Base-by-base conservation (phyloP, 30 jellyfish, hydroid and myxozoan species). In the Mastigias papua region DNA sequence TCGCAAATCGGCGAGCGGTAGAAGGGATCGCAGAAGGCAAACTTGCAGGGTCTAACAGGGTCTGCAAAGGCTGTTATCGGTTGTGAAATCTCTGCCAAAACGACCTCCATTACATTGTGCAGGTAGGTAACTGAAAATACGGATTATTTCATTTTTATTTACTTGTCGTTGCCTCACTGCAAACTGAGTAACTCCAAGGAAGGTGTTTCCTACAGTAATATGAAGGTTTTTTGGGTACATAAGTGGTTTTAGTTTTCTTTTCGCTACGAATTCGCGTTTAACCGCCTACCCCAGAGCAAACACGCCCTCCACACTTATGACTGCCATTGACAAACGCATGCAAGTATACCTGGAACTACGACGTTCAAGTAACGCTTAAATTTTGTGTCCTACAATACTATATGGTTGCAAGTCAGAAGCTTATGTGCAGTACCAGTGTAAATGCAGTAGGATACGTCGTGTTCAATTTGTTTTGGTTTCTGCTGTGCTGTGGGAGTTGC, bases 31-130 rank as follows among this genome's bases (percentile, higher is more conserved):
- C 54, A 42, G 13, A 42, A 42, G 54, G 54, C 54, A 42, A 15
- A 42, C 7, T 8, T 42, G 54, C 54, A 42, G 54, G 13, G 7
- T 42, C 54, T 42, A 42, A 4, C 0, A 15, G 13, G 54, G 13
- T 42, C 54, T 42, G 54, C 54, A 27, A 63, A 23, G 42, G 32
- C 74, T 23, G 21, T 63, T n/a, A 25, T 9, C 35, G 5, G 42
- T 8, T 23, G 74, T 27, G 74, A 63, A 63, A 2, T 63, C 74
- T 4, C 74, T 8, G 37, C 74, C 74, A 63, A 63, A 42, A 63
- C 74, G 74, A 63, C 37, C 37, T 63, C 74, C 74, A 63, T 63
- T 20, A 25, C 74, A 42, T 26, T 63, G 22, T 63, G 46, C 42
- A 63, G 74, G 74, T 63, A 63, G 13, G 74, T 29, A 60, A 30